Percentiles rank a stretch among this genome's conserved stretches.
These are phyloP conservation scores for Gorsachius goisagi DNA, from an alignment of 2,113 vertebrate species.

Conservation along the genomic window DNA sequence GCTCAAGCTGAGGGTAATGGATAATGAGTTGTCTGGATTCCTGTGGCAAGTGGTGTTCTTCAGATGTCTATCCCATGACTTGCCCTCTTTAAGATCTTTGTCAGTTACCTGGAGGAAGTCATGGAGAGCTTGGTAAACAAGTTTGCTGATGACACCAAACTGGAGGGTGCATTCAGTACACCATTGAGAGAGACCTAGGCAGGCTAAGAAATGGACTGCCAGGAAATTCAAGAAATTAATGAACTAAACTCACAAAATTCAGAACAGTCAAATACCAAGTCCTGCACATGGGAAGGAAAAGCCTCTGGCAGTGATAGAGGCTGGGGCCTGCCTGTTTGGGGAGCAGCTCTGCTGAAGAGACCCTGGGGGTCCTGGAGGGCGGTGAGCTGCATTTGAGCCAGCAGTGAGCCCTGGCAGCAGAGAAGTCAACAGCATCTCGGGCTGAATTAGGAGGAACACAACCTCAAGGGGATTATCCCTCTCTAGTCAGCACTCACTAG, in stretches of 20 bases:
- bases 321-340: background rate
- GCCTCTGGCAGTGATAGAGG: background rate
- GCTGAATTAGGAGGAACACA: background rate
- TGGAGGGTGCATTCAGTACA: background rate
- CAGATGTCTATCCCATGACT: background rate
- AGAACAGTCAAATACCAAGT: background rate
- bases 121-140: background rate
- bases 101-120: background rate
- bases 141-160: background rate
- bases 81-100: background rate
- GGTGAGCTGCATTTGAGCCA: background rate
- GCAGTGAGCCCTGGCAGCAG: background rate
- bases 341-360: background rate
- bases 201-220: background rate
- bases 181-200: background rate
- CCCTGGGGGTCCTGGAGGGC: rapidly evolving
- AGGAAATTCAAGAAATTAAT: background rate
- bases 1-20: background rate
- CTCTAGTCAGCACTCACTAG: background rate
- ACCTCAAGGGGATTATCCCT: background rate
- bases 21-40: background rate
- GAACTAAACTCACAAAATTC: background rate
- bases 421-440: background rate
- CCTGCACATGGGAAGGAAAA: background rate
- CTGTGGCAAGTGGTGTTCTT: background rate